A percentile compares a stretch with the other conserved stretches of the same genome.
Evolutionary conservation across 2,797 vertebrate genomes (phyloP).

Genomic region (Hippopotamyrus pictus): DNA sequence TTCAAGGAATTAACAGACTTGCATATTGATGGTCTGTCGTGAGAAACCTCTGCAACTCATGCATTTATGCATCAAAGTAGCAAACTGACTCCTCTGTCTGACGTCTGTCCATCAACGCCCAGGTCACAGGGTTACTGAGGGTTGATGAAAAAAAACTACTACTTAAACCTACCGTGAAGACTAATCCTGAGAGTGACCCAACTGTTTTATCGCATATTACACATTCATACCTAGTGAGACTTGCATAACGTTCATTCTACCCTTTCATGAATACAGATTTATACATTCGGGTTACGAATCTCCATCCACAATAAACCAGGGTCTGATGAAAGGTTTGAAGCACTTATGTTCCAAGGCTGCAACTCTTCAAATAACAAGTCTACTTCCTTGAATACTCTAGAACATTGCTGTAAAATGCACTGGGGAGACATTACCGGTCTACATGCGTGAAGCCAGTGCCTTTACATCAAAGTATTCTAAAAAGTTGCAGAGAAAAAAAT

Average conservation of each 20-base stretch:
- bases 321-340: neutral
- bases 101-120: conserved; percentile 37
- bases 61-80: conserved; percentile 57
- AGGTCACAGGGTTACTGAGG: conserved; percentile 33
- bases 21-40: conserved; percentile 49
- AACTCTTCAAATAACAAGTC: neutral
- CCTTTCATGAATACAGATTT: neutral
- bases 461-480: conserved; percentile 35
- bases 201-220: neutral
- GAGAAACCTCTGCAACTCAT: conserved; percentile 41
- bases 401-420: conserved; percentile 30
- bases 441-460: conserved; percentile 6
- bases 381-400: neutral
- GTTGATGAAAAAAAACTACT: neutral
- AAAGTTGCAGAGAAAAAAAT: conserved; percentile 31
- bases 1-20: conserved; percentile 45
- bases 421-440: neutral
- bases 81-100: conserved; percentile 48
- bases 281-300: neutral
- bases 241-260: neutral
- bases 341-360: neutral
- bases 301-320: neutral
- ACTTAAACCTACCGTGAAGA: neutral
- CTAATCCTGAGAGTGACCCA: neutral
- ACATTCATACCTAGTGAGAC: neutral